These are phyloP conservation scores for Cheilosia pagana DNA, from an alignment of 2,888 invertebrate species.

Conservation along the genomic window DNA sequence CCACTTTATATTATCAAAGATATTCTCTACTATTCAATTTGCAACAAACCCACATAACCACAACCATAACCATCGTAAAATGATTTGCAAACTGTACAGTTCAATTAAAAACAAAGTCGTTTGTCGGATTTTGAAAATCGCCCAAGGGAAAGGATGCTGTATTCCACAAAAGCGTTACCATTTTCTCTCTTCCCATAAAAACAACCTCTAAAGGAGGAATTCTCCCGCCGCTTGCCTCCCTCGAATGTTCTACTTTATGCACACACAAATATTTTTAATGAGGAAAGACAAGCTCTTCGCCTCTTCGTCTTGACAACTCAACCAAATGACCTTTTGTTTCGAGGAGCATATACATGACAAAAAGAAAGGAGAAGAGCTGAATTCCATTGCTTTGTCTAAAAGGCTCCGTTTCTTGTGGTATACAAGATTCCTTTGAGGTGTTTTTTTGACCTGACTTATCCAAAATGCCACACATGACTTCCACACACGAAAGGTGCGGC, in stretches of 20 bases:
- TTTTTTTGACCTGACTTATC: too few relatives aligned
- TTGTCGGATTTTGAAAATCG: neutral
- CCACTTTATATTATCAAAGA: too few relatives aligned
- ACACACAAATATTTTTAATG: slow-evolving; percentile 1
- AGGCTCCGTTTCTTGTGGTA: neutral
- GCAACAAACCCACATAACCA: too few relatives aligned
- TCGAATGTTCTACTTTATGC: neutral
- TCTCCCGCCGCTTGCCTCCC: neutral
- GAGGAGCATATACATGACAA: neutral
- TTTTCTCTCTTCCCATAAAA: neutral
- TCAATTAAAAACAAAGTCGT: neutral
- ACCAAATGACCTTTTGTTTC: slow-evolving; percentile 13
- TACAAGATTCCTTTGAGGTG: too few relatives aligned
- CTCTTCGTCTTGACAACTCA: neutral
- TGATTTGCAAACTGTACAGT: neutral
- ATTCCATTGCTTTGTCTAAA: neutral
- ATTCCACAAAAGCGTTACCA: neutral
- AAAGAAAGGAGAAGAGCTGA: too few relatives aligned
- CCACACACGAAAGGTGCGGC: too few relatives aligned
- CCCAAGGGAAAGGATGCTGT: neutral
- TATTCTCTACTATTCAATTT: too few relatives aligned
- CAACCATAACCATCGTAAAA: neutral
- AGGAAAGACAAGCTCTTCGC: neutral
- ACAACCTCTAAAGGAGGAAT: neutral
- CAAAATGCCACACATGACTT: too few relatives aligned